phyloP scores from a whole-genome alignment of 2,797 vertebrate genomes.

The Sebastes nivosus region DNA sequence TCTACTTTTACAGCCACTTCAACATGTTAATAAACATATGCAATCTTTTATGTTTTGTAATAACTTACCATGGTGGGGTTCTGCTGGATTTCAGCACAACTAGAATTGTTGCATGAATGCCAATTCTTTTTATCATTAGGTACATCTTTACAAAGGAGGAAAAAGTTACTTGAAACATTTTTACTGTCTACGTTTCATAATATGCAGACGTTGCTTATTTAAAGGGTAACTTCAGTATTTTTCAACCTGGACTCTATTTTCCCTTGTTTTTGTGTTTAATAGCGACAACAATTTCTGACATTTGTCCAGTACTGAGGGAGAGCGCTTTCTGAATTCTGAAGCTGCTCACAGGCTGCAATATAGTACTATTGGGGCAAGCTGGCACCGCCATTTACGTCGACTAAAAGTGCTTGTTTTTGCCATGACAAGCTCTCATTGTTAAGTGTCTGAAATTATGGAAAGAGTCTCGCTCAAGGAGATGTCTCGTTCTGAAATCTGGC shows the following conservation, averaged over 20 bases:
- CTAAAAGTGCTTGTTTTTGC: neutral
- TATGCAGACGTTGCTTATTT: constrained; percentile 1
- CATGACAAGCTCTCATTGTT: neutral
- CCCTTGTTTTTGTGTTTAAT: neutral
- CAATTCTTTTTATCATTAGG: constrained; percentile 33
- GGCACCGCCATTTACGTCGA: neutral
- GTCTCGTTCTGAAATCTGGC: neutral
- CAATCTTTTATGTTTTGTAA: constrained; percentile 30
- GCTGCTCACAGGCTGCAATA: neutral
- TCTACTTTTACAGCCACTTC: neutral
- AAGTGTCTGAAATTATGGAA: neutral
- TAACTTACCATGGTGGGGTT: constrained; percentile 55
- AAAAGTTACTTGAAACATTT: constrained; percentile 28
- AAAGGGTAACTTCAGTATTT: neutral
- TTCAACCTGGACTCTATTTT: neutral
- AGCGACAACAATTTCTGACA: neutral
- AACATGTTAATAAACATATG: constrained; percentile 4
- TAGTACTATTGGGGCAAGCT: neutral
- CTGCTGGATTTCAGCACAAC: constrained; percentile 45
- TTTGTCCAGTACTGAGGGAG: neutral
- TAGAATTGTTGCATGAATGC: constrained; percentile 35
- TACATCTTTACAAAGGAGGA: constrained; percentile 24
- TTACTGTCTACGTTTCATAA: constrained; percentile 1
- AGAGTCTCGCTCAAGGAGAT: neutral
- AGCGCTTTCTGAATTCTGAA: no score